These are phyloP conservation scores for Hypselothyrea guttata DNA, from an alignment of 2,888 invertebrate genomes.

Conservation along the genomic window DNA sequence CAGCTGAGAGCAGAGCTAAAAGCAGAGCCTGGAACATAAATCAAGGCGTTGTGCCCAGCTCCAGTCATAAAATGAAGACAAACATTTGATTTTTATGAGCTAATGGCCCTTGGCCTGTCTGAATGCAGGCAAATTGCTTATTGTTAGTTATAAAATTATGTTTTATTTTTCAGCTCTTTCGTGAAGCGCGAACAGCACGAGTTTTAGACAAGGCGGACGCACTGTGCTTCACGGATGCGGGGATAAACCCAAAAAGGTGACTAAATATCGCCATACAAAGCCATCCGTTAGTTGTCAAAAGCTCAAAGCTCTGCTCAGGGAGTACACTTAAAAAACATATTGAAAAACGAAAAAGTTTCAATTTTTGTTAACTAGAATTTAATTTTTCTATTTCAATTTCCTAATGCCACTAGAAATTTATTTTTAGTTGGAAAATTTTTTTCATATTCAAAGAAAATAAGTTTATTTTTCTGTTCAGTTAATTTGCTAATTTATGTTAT, in stretches of 20 bases:
- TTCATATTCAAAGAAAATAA: too few relatives aligned
- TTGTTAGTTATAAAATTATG: conserved; percentile 60
- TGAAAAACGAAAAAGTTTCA: too few relatives aligned
- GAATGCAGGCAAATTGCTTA: conserved; percentile 62
- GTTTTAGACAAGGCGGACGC: conserved; percentile 52
- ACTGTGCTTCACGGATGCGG: conserved; percentile 52
- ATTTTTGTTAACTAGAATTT: too few relatives aligned
- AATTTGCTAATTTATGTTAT: too few relatives aligned
- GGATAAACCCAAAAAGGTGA: conserved; percentile 55
- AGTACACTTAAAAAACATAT: too few relatives aligned
- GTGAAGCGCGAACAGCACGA: conserved; percentile 73
- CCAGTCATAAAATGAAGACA: conserved; percentile 61
- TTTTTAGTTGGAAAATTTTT: too few relatives aligned
- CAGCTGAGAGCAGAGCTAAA: not conserved
- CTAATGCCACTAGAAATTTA: too few relatives aligned
- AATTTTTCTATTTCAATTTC: too few relatives aligned
- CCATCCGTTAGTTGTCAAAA: conserved; percentile 1
- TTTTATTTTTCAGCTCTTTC: conserved; percentile 16
- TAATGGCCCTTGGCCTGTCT: conserved; percentile 59
- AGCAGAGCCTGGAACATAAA: conserved; percentile 62
- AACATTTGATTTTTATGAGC: conserved; percentile 76
- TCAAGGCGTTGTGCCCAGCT: conserved; percentile 54
- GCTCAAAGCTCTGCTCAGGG: not conserved
- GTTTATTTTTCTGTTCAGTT: too few relatives aligned
- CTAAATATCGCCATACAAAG: conserved; percentile 24